These are phyloP conservation scores for Diadumene lineata DNA, from an alignment of 92 coral and sea anemone species.

Conservation along the genomic window DNA sequence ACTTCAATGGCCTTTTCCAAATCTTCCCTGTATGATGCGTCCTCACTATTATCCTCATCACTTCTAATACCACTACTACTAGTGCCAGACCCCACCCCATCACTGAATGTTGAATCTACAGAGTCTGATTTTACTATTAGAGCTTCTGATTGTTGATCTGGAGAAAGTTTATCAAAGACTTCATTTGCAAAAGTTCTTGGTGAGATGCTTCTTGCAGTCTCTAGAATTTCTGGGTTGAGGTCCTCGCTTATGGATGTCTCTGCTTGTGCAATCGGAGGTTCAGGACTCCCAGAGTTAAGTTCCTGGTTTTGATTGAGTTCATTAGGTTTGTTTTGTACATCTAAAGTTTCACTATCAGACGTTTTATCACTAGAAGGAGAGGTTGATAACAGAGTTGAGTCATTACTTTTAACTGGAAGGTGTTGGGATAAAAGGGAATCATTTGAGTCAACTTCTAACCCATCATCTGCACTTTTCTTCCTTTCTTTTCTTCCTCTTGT, in stretches of 20 bases:
- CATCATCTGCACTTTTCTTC: conserved; percentile 16
- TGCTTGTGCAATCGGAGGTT: conserved; percentile 7
- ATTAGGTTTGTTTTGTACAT: not conserved
- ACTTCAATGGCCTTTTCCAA: conserved; percentile 73
- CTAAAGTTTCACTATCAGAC: not conserved
- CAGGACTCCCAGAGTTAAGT: conserved; percentile 5
- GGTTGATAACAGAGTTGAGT: not conserved
- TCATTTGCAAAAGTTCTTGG: conserved; percentile 38
- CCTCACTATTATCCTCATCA: conserved; percentile 41
- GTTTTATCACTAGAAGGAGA: not conserved
- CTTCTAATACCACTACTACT: conserved; percentile 15
- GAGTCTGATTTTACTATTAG: conserved; percentile 42
- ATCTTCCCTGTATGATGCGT: conserved; percentile 60
- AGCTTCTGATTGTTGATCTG: conserved; percentile 7
- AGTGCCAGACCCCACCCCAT: conserved; percentile 37
- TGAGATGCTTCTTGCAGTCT: conserved; percentile 8
- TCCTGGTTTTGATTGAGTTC: not conserved
- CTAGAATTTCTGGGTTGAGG: not conserved
- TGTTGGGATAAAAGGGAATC: not conserved
- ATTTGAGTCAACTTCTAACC: conserved; percentile 9
- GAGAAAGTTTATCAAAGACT: conserved; percentile 36
- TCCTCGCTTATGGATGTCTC: conserved; percentile 13
- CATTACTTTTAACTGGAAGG: not conserved
- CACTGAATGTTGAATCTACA: conserved; percentile 60
- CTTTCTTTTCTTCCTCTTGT: conserved; percentile 35